Evolutionary conservation across 2,888 invertebrate species (phyloP).

Genomic region (Drosophila setosimentum): DNA sequence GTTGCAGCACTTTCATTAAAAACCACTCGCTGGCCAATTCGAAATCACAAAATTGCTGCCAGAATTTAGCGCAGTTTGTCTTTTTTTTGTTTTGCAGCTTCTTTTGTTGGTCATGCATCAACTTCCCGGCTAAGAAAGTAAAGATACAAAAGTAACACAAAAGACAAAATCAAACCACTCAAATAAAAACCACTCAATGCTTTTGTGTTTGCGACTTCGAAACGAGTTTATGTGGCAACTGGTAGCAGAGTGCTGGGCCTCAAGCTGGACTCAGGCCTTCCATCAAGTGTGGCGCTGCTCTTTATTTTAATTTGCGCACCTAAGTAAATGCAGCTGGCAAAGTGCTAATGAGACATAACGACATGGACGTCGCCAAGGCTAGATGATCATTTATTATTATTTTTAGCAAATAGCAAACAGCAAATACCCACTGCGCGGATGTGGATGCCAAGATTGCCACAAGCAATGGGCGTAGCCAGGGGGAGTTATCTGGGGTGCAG

Average conservation of each 20-base stretch:
- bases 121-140: constrained; percentile 47
- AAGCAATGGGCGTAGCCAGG: not conserved
- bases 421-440: constrained; percentile 15
- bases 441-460: not conserved
- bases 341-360: constrained; percentile 79
- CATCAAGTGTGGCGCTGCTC: constrained; percentile 55
- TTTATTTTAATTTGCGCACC: constrained; percentile 73
- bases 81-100: constrained; percentile 15
- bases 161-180: constrained; percentile 42
- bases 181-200: constrained; percentile 19
- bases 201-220: constrained; percentile 41
- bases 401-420: constrained; percentile 33
- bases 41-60: constrained; percentile 54
- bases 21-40: constrained; percentile 30
- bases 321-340: constrained; percentile 62
- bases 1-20: constrained; percentile 59
- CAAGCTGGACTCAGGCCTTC: constrained; percentile 32
- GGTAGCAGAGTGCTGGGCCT: constrained; percentile 7
- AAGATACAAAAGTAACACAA: constrained; percentile 26
- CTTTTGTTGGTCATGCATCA: constrained; percentile 45
- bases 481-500: not conserved
- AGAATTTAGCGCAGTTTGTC: constrained; percentile 45
- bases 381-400: constrained; percentile 71
- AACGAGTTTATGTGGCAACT: constrained; percentile 39
- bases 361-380: constrained; percentile 70